These are phyloP conservation scores for Rostratula benghalensis DNA, from an alignment of 2,113 vertebrate species.

Conservation along the genomic window DNA sequence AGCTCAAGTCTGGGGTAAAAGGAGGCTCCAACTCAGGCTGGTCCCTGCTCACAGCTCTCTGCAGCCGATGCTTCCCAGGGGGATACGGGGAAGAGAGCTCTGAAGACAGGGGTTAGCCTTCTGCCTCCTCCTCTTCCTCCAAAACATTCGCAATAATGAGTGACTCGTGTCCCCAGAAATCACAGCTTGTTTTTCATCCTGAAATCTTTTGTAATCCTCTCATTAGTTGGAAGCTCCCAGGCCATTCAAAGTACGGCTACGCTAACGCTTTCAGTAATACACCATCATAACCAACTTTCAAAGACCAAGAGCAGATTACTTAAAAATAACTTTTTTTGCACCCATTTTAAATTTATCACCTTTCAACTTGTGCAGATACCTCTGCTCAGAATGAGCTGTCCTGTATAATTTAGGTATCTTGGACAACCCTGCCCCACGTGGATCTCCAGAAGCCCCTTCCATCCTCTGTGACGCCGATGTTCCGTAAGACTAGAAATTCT, in stretches of 20 bases:
- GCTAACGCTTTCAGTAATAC: background rate
- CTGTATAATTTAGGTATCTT: background rate
- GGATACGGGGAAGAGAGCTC: background rate
- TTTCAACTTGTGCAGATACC: background rate
- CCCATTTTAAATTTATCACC: background rate
- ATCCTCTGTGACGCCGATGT: background rate
- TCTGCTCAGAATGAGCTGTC: background rate
- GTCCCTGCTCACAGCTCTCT: background rate
- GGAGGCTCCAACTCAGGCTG: background rate
- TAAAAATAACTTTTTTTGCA: background rate
- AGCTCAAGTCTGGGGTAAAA: background rate
- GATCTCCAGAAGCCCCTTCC: background rate
- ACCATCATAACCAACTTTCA: background rate
- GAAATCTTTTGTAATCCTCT: background rate
- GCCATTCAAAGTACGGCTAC: background rate
- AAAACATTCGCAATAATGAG: background rate
- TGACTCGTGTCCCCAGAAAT: background rate
- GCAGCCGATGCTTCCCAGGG: fast-evolving
- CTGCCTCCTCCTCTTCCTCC: background rate
- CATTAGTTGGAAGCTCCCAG: background rate
- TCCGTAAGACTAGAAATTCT: background rate
- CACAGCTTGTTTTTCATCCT: background rate
- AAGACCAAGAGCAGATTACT: fast-evolving
- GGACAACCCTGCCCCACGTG: background rate
- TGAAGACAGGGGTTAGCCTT: background rate